A percentile compares a stretch with the other conserved stretches of the same genome.
Evolutionary conservation across 2,888 invertebrate genomes (phyloP).

Genomic region (Idaea straminata): DNA sequence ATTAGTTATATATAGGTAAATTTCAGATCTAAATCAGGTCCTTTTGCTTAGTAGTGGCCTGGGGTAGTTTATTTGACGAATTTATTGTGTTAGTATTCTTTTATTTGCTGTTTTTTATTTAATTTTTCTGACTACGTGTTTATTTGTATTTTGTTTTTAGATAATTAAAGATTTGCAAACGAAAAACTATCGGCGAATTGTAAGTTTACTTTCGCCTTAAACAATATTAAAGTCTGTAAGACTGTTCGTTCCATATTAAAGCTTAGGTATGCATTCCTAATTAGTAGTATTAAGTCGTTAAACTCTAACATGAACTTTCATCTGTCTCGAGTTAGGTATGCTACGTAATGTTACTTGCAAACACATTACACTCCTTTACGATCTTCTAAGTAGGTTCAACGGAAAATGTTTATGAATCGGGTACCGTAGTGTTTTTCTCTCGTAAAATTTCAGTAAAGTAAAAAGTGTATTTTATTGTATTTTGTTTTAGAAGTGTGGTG

Average conservation of each 20-base stretch:
- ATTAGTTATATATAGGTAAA: no score
- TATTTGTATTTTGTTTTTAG: no score
- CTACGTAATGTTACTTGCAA: background rate
- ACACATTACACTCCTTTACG: background rate
- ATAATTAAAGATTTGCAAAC: no score
- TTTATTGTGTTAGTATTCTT: no score
- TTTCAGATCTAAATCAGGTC: no score
- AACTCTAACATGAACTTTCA: background rate
- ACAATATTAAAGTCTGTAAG: background rate
- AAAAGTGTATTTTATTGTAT: background rate
- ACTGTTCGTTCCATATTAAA: background rate
- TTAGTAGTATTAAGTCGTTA: background rate
- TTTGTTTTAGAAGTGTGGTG: background rate
- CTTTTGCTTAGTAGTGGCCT: no score
- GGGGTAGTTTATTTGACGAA: no score
- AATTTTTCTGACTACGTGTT: no score
- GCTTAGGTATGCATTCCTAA: slow-evolving; percentile 4
- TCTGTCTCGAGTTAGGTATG: background rate
- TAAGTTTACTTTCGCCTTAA: background rate
- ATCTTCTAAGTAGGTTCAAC: background rate
- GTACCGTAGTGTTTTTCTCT: no score
- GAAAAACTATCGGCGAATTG: no score
- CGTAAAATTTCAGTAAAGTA: background rate
- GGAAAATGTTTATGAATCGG: background rate
- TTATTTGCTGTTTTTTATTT: no score